phyloP scores from a whole-genome alignment of 2,888 invertebrate genomes.

The Nephrotoma guestfalica region DNA sequence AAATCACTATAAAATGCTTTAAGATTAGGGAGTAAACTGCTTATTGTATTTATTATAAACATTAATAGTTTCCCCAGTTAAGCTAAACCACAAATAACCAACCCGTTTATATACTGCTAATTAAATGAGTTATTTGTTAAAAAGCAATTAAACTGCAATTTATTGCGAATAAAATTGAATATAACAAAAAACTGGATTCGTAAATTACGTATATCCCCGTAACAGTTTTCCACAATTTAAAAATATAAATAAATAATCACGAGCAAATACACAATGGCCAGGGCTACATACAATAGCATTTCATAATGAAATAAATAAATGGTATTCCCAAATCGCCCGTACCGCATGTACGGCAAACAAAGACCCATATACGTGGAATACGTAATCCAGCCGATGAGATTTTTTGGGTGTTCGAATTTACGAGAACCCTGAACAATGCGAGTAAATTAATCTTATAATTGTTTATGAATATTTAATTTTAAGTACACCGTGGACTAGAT shows the following conservation, averaged over 20 bases:
- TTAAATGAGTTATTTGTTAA: not conserved
- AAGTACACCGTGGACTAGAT: not conserved
- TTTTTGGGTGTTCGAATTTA: not conserved
- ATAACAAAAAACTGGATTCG: not conserved
- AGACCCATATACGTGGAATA: not conserved
- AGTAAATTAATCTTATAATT: not conserved
- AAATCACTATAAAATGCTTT: no score
- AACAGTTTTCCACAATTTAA: not conserved
- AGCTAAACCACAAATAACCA: not conserved
- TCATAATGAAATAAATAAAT: not conserved
- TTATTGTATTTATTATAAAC: not conserved
- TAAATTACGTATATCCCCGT: not conserved
- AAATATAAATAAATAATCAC: not conserved
- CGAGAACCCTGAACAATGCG: not conserved
- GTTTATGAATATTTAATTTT: not conserved
- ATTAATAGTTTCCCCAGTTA: not conserved
- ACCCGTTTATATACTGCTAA: not conserved
- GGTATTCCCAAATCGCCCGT: not conserved
- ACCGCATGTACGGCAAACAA: not conserved
- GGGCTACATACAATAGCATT: not conserved
- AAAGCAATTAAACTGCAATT: not conserved
- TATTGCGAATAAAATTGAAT: not conserved
- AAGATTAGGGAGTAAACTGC: not conserved
- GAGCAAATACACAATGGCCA: not conserved
- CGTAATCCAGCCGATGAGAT: not conserved